These are phyloP conservation scores for Tachystola acroxantha DNA, from an alignment of 2,888 invertebrate species.

Conservation along the genomic window DNA sequence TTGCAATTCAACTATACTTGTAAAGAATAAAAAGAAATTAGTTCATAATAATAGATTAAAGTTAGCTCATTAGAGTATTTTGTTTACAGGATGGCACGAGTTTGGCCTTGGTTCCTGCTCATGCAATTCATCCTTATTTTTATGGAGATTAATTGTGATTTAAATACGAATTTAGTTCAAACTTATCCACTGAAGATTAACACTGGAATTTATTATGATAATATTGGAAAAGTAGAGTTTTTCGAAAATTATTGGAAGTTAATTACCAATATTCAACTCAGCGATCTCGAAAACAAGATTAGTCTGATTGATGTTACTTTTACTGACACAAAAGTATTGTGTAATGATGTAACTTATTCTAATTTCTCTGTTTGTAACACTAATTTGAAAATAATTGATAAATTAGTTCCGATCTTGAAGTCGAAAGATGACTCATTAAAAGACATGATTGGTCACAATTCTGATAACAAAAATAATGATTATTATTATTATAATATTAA, in stretches of 20 bases:
- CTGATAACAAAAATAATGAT: too few species aligned
- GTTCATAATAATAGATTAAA: slow-evolving; percentile 3
- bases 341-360: not conserved
- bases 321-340: not conserved
- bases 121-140: too few species aligned
- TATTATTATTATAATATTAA: too few species aligned
- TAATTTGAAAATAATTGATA: not conserved
- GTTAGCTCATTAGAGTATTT: not conserved
- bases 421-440: too few species aligned
- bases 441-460: too few species aligned
- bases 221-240: not conserved
- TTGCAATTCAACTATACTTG: not conserved
- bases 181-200: not conserved
- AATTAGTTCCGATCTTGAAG: not conserved
- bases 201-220: not conserved
- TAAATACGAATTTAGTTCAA: not conserved
- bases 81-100: not conserved
- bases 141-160: not conserved
- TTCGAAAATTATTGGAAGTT: not conserved
- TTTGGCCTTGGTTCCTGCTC: not conserved
- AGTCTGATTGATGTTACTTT: not conserved
- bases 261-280: not conserved
- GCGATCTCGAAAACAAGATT: not conserved
- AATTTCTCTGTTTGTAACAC: not conserved
- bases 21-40: slow-evolving; percentile 1